phyloP scores from a whole-genome alignment of 2,888 invertebrate genomes.

The Heliconius charithonia region DNA sequence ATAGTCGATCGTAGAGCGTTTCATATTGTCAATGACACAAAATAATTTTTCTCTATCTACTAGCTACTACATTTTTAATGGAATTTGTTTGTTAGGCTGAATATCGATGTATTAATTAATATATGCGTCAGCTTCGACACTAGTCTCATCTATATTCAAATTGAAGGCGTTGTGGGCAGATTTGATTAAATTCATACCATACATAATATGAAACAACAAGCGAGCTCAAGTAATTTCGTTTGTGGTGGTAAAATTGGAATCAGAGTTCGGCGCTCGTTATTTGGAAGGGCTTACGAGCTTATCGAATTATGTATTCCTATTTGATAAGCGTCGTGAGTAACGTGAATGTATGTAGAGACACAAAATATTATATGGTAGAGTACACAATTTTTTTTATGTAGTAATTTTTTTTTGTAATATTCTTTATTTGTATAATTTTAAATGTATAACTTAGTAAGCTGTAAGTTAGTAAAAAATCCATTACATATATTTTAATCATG shows the following conservation, averaged over 20 bases:
- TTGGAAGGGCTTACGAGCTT: constrained; percentile 17
- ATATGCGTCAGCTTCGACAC: constrained; percentile 50
- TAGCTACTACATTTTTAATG: constrained; percentile 21
- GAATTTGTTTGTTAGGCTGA: constrained; percentile 40
- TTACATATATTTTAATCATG: too few species aligned
- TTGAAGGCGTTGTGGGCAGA: constrained; percentile 58
- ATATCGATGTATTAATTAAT: constrained; percentile 63
- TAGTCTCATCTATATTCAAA: constrained; percentile 71
- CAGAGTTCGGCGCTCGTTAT: not conserved
- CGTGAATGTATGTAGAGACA: not conserved
- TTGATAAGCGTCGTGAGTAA: not conserved
- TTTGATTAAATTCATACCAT: constrained; percentile 61
- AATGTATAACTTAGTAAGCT: too few species aligned
- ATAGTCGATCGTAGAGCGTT: too few species aligned
- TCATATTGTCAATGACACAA: not conserved
- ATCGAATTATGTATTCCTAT: constrained; percentile 1
- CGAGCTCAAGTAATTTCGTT: constrained; percentile 29
- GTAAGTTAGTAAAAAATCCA: too few species aligned
- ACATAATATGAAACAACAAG: constrained; percentile 28
- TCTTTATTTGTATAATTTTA: not conserved
- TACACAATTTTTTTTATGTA: not conserved
- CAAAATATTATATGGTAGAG: not conserved
- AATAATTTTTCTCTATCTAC: not conserved
- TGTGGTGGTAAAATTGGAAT: constrained; percentile 24
- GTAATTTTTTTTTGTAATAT: not conserved